Evolutionary conservation across 2,888 invertebrate genomes (phyloP).

Genomic region (Amphipyra berbera): DNA sequence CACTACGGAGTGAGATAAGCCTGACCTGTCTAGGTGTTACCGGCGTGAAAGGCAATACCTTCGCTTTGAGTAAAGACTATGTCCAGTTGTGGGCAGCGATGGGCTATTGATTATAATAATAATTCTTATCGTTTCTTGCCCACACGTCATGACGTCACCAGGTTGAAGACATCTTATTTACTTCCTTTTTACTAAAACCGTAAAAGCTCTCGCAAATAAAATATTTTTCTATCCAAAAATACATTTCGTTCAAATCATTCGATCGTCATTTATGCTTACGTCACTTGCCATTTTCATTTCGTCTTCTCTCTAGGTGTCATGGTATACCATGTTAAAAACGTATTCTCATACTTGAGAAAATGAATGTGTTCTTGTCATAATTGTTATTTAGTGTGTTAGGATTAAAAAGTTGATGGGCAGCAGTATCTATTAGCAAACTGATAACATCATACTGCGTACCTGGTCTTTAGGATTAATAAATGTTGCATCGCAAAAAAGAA

Average conservation of each 20-base stretch:
- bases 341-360: constrained; percentile 64
- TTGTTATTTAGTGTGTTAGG: constrained; percentile 32
- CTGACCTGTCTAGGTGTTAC: too few species aligned
- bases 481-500: too few species aligned
- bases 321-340: not conserved
- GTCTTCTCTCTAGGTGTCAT: constrained; percentile 69
- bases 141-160: too few species aligned
- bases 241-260: constrained; percentile 20
- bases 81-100: too few species aligned
- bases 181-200: not conserved
- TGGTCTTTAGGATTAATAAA: too few species aligned
- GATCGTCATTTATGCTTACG: constrained; percentile 31
- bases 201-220: constrained; percentile 6
- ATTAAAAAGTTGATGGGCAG: constrained; percentile 2
- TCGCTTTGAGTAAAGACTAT: too few species aligned
- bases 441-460: not conserved
- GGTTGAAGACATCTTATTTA: not conserved
- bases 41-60: too few species aligned
- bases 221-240: constrained; percentile 7
- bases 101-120: too few species aligned
- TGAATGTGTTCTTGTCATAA: constrained; percentile 61
- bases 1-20: too few species aligned
- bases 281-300: too few species aligned
- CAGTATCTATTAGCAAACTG: too few species aligned
- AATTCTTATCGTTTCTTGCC: too few species aligned